Evolutionary conservation across 2,888 invertebrate species (phyloP), one percentile per base, ranked within the genome.

Genomic region (Andrena chrysosceles): DNA sequence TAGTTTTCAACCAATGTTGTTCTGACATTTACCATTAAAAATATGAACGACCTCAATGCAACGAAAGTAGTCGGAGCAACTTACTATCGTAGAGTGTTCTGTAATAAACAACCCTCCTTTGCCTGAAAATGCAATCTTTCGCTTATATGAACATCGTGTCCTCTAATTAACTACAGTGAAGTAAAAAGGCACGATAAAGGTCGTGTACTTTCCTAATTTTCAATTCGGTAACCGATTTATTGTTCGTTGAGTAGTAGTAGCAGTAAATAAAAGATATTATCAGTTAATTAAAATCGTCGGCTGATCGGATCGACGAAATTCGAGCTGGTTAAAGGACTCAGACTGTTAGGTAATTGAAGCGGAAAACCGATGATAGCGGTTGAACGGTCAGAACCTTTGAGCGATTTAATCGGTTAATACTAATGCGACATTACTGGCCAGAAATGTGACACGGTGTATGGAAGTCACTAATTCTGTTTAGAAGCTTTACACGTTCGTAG

Each of bases 371-470:
- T 72, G 49, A 71, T 48, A 72, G 62, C 76, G 56, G 82, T 81
- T 63, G 49, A 69, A 69, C 63, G 81, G 48, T 20, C 71, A 71
- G 35, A 75, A 66, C 69, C 79, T 81, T 81, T 79, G 80, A 70
- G 60, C 79, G 54, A 67, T 81, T 83, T 83, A 81, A 72, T 33
- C 76, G 77, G 81, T 81, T 71, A 81, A 69, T 69, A 64, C 63
- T 83, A 77, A 77, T 81, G 72, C 73, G 33, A 42, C 49, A 77
- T 81, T 72, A 69, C 20, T 81, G 54, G 68, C 59, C 71, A 64
- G 56, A 59, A 81, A 68, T 80, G 42, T 26, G 48, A 77, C 33
- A 16, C 33, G n/a, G n/a, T 68, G 49, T 35, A 56, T 48, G 75
- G 20, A 80, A 71, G 35, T 67, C 75, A 16, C 48, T 80, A 68